Base-by-base conservation (phyloP, 2,113 vertebrate species). In the Eptatretus burgeri region DNA sequence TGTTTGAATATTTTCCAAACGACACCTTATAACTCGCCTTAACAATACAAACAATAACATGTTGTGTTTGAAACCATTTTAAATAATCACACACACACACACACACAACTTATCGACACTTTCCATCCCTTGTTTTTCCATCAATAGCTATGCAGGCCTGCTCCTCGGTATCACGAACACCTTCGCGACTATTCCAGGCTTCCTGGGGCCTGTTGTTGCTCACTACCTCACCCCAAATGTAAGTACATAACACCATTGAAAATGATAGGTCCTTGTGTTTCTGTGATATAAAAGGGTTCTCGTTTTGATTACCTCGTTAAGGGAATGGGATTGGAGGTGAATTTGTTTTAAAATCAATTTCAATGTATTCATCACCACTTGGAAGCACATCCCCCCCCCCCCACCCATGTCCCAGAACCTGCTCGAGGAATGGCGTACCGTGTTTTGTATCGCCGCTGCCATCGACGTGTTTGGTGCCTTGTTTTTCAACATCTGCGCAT, bases 141-240 rank as follows among this genome's bases (percentile, higher is more conserved):
- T 14, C 13, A 71, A 8, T 65, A 96, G 91, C 18, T 98, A 84
- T 71, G 89, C 91, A 51, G 89, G 91, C 13, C 82, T 96, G 68
- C 80, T 98, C 51, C 78, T 96, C 68, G 87, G 87, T 68, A 93
- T 98, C 74, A 93, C 89, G 71, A 96, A 98, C 74, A 78, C 86
- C 20, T 96, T 94, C 73, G 89, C 78, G 63, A 96, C 91, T 60
- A 81, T 98, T 62, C 87, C 89, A 53, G 91, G 91, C 65, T 95
- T 96, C 86, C 75, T 86, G 66, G 87, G 91, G 49, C 91, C 91
- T 52, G 75, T 94, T 69, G 81, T 98, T 67, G 91, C 80, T 51
- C 81, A 81, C 72, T 72, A 64, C 14, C 73, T 96, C 67, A 98
- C 91, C 66, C 75, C 71, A 56, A 69, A 80, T 41, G 91, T 98